These are phyloP conservation scores for Operophtera brumata DNA, from an alignment of 2,888 invertebrate genomes.

Conservation along the genomic window DNA sequence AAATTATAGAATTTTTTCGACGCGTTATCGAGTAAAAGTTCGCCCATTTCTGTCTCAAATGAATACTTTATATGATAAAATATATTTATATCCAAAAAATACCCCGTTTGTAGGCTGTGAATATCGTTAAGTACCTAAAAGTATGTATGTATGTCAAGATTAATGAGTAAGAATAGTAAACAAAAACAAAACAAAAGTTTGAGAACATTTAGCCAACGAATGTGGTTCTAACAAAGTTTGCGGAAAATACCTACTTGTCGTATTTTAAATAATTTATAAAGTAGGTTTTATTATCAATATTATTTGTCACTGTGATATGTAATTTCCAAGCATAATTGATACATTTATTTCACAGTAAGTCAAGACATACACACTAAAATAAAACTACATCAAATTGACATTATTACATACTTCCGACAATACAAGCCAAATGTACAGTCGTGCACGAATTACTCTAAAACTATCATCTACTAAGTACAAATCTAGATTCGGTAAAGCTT, in stretches of 20 bases:
- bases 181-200: slow-evolving; percentile 34
- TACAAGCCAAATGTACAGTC: slow-evolving; percentile 57
- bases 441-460: slow-evolving; percentile 48
- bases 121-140: slow-evolving; percentile 11
- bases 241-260: slow-evolving; percentile 46
- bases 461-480: slow-evolving; percentile 50
- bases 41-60: no score
- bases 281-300: slow-evolving; percentile 54
- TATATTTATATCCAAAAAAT: slow-evolving; percentile 16
- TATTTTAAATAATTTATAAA: slow-evolving; percentile 8
- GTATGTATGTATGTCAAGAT: slow-evolving; percentile 20
- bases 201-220: slow-evolving; percentile 40
- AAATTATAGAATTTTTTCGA: no score
- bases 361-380: slow-evolving; percentile 17
- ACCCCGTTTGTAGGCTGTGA: background rate
- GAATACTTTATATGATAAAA: no score
- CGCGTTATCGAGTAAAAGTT: no score
- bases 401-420: slow-evolving; percentile 36
- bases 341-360: slow-evolving; percentile 37
- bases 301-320: slow-evolving; percentile 78
- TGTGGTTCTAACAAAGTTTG: slow-evolving; percentile 15
- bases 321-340: slow-evolving; percentile 61
- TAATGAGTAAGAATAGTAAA: slow-evolving; percentile 36
- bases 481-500: slow-evolving; percentile 52
- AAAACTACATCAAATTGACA: slow-evolving; percentile 35